Evolutionary conservation across 30 jellyfish, hydroid and myxozoan genomes (phyloP), one percentile per base, ranked within the genome.

Genomic region (Chironex yamaguchii): DNA sequence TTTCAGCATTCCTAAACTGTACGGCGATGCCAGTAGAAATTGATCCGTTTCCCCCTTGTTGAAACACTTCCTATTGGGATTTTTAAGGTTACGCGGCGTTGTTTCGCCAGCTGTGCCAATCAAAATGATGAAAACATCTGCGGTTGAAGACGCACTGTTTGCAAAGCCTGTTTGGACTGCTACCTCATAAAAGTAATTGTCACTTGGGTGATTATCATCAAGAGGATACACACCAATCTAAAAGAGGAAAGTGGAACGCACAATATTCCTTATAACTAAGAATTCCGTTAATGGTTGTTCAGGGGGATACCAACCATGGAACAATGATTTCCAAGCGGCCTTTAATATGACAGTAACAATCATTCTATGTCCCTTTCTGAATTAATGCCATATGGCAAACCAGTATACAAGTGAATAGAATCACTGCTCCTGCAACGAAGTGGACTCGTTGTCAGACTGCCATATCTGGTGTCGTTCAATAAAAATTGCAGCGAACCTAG

Each of bases 141-240:
- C 82, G 0, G 98, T 86, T 11, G 98, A 72, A 3, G 96, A 80
- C 1, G 93, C 82, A 0, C 93, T 90, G 13, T 75, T 52, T 21
- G 13, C 87, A 62, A 81, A 93, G 4, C 98, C 98, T 21, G 98
- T 93, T 65, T 82, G 94, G 49, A 93, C 98, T 12, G 87, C 85
- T 48, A 93, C 29, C 32, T 93, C 98, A 64, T 93, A 93, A 34
- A 81, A 71, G 68, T 93, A 87, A 25, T 67, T 76, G 63, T 93
- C 98, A 33, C 86, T 70, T n/a, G 93, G 97, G 67, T 93, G 98
- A 68, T 93, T 93, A 52, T 88, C 97, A 35, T 83, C 94, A 22
- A 93, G 89, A 3, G 93, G 93, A 52, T 33, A 82, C 25, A 93
- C 96, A 22, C 81, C 88, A 27, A 58, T 87, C 98, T 93, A 73